Evolutionary conservation across 2,797 vertebrate genomes (phyloP), one percentile per base, ranked within the genome.

Genomic region (Scyliorhinus canicula): DNA sequence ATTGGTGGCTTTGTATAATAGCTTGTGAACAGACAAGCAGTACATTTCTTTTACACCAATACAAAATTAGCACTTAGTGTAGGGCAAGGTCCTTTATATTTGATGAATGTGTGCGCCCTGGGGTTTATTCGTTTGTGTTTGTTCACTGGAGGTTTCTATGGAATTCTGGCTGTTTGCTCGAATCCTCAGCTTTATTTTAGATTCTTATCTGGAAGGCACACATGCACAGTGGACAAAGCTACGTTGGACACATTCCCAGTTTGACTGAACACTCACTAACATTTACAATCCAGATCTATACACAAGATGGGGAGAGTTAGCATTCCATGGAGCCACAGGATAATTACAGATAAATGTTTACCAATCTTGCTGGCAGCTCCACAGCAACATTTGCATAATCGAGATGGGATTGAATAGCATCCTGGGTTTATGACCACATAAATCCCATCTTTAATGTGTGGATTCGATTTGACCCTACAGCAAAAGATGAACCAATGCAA

Each of bases 281-380:
- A 16, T 28, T 57, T 88, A 88, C 2, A 16, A 88, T 88, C 52
- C 52, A 88, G 35, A 8, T n/a, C n/a, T 35, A 16, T 74, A 74
- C 71, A 74, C 35, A 71, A 71, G 35, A 55, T 16, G n/a, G 14
- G 4, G 12, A n/a, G 28, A 52, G 26, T 86, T 86, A 28, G 50
- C 3, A 26, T 55, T 55, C 26, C 9, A 86, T 52, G 3, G 26
- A 19, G 47, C 84, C 50, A 31, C 84, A 86, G 24, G 50, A 86
- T 74, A 74, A n/a, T 35, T 74, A 74, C 71, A 74, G 71, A 74
- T 74, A 74, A 74, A 74, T 74, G 71, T 74, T 74, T 74, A 74
- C 71, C 71, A 35, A 71, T 71, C 31, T 71, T 35, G 31, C 28
- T 35, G 28, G 28, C 31, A 71, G 28, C 71, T 74, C 35, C 35